Evolutionary conservation across 2,888 invertebrate genomes (phyloP), one percentile per base, ranked within the genome.

Genomic region (Cinara cedri): DNA sequence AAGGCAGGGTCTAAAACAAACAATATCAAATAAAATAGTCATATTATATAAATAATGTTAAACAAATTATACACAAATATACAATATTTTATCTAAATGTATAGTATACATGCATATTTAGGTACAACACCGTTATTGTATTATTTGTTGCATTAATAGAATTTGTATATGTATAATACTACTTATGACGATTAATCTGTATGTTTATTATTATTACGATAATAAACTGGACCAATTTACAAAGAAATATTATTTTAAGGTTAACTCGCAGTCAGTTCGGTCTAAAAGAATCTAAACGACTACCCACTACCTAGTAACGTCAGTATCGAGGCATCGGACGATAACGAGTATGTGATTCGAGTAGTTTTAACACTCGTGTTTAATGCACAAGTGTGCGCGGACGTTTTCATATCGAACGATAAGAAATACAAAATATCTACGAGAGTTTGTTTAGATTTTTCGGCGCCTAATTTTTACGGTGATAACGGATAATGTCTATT

Each of bases 141-240:
- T n/a, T n/a, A n/a, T n/a, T n/a, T n/a, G n/a, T n/a, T n/a, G n/a
- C n/a, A n/a, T n/a, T n/a, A n/a, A n/a, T n/a, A n/a, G n/a, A n/a
- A n/a, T n/a, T n/a, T n/a, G n/a, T n/a, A n/a, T n/a, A n/a, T n/a
- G n/a, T n/a, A n/a, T n/a, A n/a, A n/a, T n/a, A n/a, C n/a, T n/a
- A n/a, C n/a, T n/a, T n/a, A 34, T 34, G 34, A 34, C 6, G 34
- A 4, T 34, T 34, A 34, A 34, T 34, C 34, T 3, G 34, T 34
- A n/a, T 6, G 63, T 63, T 44, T 13, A n/a, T 11, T n/a, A n/a
- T 34, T 42, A 19, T 2, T 14, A 21, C 0, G 42, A 34, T 34
- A 34, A 63, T 63, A 63, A 63, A 63, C n/a, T 42, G 19, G 42
- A 63, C 63, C 63, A 63, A 42, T 42, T 63, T 63, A 63, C 42